Percentiles rank a stretch among this genome's conserved stretches.
Evolutionary conservation across 1,140 invertebrate species (phyloP).

Genomic region (Heliconius melpomene): DNA sequence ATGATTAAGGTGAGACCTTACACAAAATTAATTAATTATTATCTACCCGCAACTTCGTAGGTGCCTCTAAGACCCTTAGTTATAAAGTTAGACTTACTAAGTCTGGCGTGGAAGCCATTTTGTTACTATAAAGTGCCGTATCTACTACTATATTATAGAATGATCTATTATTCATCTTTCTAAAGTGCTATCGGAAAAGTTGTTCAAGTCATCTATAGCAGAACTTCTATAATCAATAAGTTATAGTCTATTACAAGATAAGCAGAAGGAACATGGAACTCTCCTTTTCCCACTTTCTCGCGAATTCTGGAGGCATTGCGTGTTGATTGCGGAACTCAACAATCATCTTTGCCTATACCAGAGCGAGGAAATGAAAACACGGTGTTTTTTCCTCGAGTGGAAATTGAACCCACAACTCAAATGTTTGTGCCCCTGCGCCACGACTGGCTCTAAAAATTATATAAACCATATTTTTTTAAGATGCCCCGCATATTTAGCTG

Average conservation of each 20-base stretch:
- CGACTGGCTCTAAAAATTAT: no score
- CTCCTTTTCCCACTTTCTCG: not conserved
- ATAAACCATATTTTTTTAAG: no score
- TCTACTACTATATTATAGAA: not conserved
- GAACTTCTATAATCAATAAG: not conserved
- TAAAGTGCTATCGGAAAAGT: not conserved
- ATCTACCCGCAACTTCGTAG: not conserved
- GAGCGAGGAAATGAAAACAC: no score
- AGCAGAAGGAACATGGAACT: not conserved
- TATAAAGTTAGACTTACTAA: not conserved
- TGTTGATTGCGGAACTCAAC: no score
- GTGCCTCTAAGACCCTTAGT: not conserved
- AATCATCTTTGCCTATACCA: no score
- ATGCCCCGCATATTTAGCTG: no score
- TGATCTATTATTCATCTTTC: not conserved
- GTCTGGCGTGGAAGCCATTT: not conserved
- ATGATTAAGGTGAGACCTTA: not conserved
- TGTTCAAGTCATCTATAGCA: not conserved
- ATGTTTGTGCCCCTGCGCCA: no score
- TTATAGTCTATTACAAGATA: not conserved
- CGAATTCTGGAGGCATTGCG: no score
- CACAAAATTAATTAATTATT: not conserved
- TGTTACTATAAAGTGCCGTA: not conserved
- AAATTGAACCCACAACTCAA: not conserved
- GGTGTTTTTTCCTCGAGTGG: no score